Base-by-base conservation (phyloP, 2,113 vertebrate genomes). In the Myiopsitta monachus region DNA sequence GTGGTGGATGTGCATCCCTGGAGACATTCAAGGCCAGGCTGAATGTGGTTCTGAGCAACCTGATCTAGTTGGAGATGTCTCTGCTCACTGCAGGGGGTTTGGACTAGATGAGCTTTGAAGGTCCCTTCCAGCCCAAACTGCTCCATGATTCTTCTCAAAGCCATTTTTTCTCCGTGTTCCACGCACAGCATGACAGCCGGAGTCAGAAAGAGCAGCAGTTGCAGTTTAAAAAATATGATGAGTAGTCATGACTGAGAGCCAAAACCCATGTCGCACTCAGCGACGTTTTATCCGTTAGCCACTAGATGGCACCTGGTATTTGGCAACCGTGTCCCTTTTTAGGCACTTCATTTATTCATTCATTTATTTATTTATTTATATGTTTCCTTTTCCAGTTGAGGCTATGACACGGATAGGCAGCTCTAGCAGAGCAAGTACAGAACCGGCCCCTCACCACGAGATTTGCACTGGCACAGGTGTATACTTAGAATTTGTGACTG, bases 251-350 rank as follows among this genome's bases (percentile, higher is more conserved):
- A 16, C 23, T 15, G 30, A 9, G 33, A 59, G 22, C 15, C 57
- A n/a, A 7, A n/a, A 59, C 10, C 33, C 22, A 22, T 7, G 9
- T 5, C 57, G 28, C 3, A 1, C 2, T 6, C 46, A 46, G 63
- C 14, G 14, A 11, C 92, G 68, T 7, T 95, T 83, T 95, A 11
- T 28, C 11, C 54, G 3, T 3, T 52, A 12, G 18, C 98, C 98
- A 38, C 98, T 95, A 97, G 98, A 98, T 98, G 98, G 98, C 97
- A 95, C 91, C 94, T 95, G 74, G 85, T 77, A 59, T 73, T 95
- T 91, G 98, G 90, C 88, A 96, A 97, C 96, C 3, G 22, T 26
- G 47, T 54, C 36, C 55, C 19, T 27, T 4, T n/a, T 27, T 26
- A 3, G 43, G 14, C 0, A 36, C 36, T 10, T 22, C 12, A 23